Percentiles rank a stretch among this genome's conserved stretches.
These are phyloP conservation scores for Tetragonisca angustula DNA, from an alignment of 2,888 invertebrate species.

Conservation along the genomic window DNA sequence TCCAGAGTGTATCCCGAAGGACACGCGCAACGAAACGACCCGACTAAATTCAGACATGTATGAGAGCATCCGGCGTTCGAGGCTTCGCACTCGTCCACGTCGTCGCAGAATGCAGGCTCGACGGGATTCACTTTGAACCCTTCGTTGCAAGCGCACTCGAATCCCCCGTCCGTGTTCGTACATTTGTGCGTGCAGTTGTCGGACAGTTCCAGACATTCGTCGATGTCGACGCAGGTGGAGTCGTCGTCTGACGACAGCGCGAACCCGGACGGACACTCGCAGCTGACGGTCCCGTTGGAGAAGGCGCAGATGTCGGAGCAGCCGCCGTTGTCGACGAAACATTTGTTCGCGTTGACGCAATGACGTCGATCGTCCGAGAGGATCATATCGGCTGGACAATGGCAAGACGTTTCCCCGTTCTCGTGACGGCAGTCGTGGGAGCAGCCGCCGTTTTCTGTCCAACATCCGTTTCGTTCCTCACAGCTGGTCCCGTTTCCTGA, in stretches of 20 bases:
- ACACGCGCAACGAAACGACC: constrained; percentile 84
- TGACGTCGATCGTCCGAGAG: constrained; percentile 75
- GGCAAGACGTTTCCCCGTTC: constrained; percentile 84
- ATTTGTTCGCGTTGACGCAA: constrained; percentile 85
- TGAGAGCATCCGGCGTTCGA: constrained; percentile 86
- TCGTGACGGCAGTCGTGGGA: constrained; percentile 85
- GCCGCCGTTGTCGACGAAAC: constrained; percentile 82
- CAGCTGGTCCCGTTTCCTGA: constrained; percentile 76
- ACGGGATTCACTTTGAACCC: constrained; percentile 82
- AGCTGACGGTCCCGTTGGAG: constrained; percentile 77
- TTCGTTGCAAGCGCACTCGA: constrained; percentile 85
- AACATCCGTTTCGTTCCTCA: constrained; percentile 85
- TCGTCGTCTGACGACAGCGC: constrained; percentile 81
- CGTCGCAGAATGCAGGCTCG: constrained; percentile 82
- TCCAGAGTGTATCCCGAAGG: constrained; percentile 80
- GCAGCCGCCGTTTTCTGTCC: constrained; percentile 84
- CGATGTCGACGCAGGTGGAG: constrained; percentile 82
- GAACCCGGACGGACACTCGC: constrained; percentile 86
- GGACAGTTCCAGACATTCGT: constrained; percentile 80
- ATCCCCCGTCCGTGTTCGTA: constrained; percentile 84
- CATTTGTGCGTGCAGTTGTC: constrained; percentile 84
- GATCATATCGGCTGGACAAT: constrained; percentile 83
- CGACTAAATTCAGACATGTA: constrained; percentile 82
- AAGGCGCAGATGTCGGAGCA: constrained; percentile 84
- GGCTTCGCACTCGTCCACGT: constrained; percentile 83